Base-by-base conservation (phyloP, 2,113 vertebrate genomes). In the Carollia perspicillata region DNA sequence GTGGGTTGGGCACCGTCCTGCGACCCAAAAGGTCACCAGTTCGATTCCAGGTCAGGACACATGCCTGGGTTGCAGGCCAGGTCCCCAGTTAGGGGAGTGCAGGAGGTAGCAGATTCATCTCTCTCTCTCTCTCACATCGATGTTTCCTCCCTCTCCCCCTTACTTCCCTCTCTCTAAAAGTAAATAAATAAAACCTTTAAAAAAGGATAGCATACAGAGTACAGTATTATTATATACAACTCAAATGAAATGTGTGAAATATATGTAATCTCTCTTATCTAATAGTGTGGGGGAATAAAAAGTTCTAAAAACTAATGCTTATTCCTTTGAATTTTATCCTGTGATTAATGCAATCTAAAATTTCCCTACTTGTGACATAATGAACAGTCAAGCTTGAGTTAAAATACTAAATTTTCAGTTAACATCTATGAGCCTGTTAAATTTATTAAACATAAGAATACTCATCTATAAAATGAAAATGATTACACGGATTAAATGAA, bases 291-390 rank as follows among this genome's bases (percentile, higher is more conserved):
- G 6, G 28, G 35, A 65, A 80, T 11, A 69, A n/a, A 23, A 72
- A 84, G 16, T 65, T 89, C 26, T 3, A 28, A 81, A 89, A 47
- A 60, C 4, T 55, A 68, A 53, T 71, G 18, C 3, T 68, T 58
- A 89, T 71, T 90, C 40, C 13, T 80, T 78, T 88, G 18, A 80
- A 69, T 90, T 77, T 65, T 51, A n/a, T 33, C 92, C 65, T 93
- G 13, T 44, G 28, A 66, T 68, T 60, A 88, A 72, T 37, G 23
- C 14, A 66, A 72, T 42, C 51, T 60, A 35, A 35, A 22, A 40
- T 75, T 79, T 83, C 74, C 58, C 83, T 80, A 28, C 30, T 37
- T 84, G 8, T 78, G 42, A 63, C 20, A 58, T 23, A 69, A 85
- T 4, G n/a, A 44, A 58, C 20, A 81, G 35, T 71, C 42, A 96